A percentile compares a stretch with the other conserved stretches of the same genome.
Evolutionary conservation across 2,797 vertebrate genomes (phyloP).

Genomic region (Mustela erminea): DNA sequence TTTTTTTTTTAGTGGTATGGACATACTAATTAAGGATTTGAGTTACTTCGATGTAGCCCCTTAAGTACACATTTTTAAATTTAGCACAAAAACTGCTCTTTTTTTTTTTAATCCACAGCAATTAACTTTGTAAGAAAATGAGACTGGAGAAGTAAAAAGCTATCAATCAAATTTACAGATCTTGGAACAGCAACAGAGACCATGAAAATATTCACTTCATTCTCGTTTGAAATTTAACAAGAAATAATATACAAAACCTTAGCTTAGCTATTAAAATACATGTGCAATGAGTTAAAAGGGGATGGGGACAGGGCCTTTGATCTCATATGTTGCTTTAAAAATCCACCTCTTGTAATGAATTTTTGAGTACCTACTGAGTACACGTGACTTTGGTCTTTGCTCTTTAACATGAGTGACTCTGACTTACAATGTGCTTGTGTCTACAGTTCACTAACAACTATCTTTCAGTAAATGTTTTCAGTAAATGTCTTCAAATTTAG

Average conservation of each 20-base stretch:
- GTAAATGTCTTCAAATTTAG: not conserved
- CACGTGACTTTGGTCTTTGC: not conserved
- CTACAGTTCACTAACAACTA: not conserved
- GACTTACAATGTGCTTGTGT: not conserved
- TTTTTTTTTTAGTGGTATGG: not conserved
- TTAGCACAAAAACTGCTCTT: not conserved
- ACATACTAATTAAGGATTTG: not conserved
- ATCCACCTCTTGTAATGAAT: not conserved
- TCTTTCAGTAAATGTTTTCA: slow-evolving; percentile 7
- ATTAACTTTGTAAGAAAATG: not conserved
- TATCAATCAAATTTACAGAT: not conserved
- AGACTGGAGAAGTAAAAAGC: slow-evolving; percentile 1
- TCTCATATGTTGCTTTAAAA: not conserved
- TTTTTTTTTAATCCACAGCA: not conserved
- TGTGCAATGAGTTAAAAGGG: not conserved
- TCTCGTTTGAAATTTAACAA: slow-evolving; percentile 12
- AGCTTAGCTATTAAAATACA: not conserved
- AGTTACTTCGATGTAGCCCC: not conserved
- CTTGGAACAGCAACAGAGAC: not conserved
- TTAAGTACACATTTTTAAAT: not conserved
- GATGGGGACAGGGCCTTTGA: not conserved
- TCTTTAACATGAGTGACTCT: not conserved
- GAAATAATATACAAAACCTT: not conserved
- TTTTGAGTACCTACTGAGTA: not conserved
- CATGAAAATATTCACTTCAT: not conserved